phyloP scores from a whole-genome alignment of 2,888 invertebrate genomes.

The Phaonia tiefii region DNA sequence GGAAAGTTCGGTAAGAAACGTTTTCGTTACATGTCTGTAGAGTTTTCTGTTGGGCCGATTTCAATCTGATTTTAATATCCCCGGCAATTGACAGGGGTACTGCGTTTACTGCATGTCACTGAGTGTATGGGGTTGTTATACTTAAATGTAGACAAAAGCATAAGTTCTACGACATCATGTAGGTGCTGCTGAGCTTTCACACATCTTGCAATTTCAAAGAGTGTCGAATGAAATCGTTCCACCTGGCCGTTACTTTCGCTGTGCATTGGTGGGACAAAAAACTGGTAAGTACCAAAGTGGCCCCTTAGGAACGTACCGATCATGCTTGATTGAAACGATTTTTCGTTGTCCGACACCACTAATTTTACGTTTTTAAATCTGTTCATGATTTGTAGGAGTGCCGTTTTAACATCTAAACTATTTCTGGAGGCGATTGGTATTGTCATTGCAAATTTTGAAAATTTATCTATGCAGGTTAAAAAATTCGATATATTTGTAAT shows the following conservation, averaged over 20 bases:
- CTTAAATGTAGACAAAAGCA: conserved; percentile 47
- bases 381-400: conserved; percentile 41
- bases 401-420: conserved; percentile 43
- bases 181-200: conserved; percentile 49
- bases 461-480: too few relatives aligned
- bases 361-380: too few relatives aligned
- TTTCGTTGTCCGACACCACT: conserved; percentile 57
- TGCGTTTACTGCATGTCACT: conserved; percentile 35
- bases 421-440: conserved; percentile 41
- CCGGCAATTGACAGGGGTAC: conserved; percentile 13
- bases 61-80: conserved; percentile 2
- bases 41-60: conserved; percentile 19
- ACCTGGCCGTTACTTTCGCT: conserved; percentile 58
- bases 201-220: conserved; percentile 57
- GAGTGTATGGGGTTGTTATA: too few relatives aligned
- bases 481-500: conserved; percentile 48
- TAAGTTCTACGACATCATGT: conserved; percentile 41
- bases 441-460: too few relatives aligned
- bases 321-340: conserved; percentile 40
- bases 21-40: conserved; percentile 25
- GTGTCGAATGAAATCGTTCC: conserved; percentile 55
- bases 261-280: too few relatives aligned
- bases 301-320: conserved; percentile 36
- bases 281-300: conserved; percentile 41
- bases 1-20: conserved; percentile 1